Conservation (phyloP, 92 coral and sea anemone genomes). For the Isaurus tuberculatus region DNA sequence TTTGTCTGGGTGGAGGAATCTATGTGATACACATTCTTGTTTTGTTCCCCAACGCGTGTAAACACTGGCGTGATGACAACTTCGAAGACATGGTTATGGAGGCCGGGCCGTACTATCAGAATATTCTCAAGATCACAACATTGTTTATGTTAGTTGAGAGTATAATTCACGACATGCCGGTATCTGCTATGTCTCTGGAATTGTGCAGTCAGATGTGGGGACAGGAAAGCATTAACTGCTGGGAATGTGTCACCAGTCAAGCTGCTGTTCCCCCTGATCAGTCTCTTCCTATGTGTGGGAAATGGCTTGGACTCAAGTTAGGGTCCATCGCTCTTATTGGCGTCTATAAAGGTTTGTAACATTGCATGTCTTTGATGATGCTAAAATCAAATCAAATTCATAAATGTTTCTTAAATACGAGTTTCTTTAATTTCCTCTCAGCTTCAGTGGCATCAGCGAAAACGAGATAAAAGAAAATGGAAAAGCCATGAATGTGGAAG, state of each 20-base stretch:
- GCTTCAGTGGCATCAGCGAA: no score
- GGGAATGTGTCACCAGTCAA: slow-evolving; percentile 84
- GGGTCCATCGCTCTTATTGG: slow-evolving; percentile 93
- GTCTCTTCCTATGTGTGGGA: slow-evolving; percentile 71
- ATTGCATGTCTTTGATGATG: no score
- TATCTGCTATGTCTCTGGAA: slow-evolving; percentile 89
- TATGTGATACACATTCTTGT: slow-evolving; percentile 80
- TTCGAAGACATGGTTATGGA: slow-evolving; percentile 82
- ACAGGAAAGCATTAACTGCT: slow-evolving; percentile 86
- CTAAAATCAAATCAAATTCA: no score
- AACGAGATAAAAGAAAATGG: no score
- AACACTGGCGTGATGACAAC: slow-evolving; percentile 84
- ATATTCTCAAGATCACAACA: slow-evolving; percentile 85
- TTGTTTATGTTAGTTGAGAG: slow-evolving; percentile 78
- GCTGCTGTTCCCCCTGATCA: slow-evolving; percentile 64
- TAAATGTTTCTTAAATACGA: no score
- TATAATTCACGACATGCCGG: slow-evolving; percentile 89
- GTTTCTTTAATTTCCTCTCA: no score
- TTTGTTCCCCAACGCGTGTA: slow-evolving; percentile 84
- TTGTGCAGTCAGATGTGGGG: slow-evolving; percentile 97
- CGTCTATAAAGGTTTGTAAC: slow-evolving; percentile 83
- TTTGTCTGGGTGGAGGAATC: slow-evolving; percentile 83
- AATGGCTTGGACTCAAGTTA: slow-evolving; percentile 86
- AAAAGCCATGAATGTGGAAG: no score
- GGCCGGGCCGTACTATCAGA: slow-evolving; percentile 82